Conservation (phyloP, 2,888 invertebrate genomes). For the Criorhina ranunculi region DNA sequence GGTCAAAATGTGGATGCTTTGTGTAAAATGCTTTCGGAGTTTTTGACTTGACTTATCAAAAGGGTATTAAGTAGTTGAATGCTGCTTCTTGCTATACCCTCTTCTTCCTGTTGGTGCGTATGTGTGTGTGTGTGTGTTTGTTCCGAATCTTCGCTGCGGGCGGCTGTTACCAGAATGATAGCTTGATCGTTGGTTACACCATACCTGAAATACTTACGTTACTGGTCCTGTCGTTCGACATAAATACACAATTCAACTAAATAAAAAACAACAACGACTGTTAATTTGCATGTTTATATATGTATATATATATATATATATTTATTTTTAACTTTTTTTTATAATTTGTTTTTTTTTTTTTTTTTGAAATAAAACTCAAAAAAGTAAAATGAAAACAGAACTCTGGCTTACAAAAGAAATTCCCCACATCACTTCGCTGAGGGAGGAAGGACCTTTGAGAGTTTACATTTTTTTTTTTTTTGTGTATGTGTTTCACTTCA, state of each 20-base stretch:
- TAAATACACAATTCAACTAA: constrained; percentile 17
- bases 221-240: background rate
- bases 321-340: constrained; percentile 73
- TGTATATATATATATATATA: constrained; percentile 78
- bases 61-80: constrained; percentile 74
- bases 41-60: constrained; percentile 75
- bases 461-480: constrained; percentile 24
- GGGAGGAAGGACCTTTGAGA: constrained; percentile 73
- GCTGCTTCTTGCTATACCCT: constrained; percentile 31
- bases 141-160: constrained; percentile 20
- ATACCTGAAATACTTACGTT: constrained; percentile 80
- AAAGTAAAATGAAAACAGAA: constrained; percentile 41
- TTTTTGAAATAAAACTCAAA: constrained; percentile 78
- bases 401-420: constrained; percentile 61
- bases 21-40: constrained; percentile 69
- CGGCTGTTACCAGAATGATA: constrained; percentile 34
- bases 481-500: constrained; percentile 48
- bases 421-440: constrained; percentile 65
- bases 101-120: background rate
- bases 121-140: constrained; percentile 9
- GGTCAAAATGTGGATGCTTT: constrained; percentile 70
- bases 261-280: constrained; percentile 43
- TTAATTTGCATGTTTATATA: constrained; percentile 73
- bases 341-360: constrained; percentile 49
- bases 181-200: constrained; percentile 34